Conservation (phyloP, 2,888 invertebrate genomes). For the Colletes collaris region DNA sequence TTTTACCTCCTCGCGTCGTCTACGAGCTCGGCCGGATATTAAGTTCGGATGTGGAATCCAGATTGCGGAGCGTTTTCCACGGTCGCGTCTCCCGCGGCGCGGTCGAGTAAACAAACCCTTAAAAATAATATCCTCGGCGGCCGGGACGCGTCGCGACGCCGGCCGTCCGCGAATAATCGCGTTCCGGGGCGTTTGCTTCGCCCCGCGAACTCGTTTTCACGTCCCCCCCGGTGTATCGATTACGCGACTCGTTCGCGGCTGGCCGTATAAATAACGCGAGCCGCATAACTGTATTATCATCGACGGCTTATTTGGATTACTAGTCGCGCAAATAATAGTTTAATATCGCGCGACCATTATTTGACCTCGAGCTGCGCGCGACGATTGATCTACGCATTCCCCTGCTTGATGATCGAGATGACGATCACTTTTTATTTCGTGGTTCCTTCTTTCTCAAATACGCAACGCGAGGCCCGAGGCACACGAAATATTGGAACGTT, state of each 20-base stretch:
- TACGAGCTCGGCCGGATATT: constrained; percentile 68
- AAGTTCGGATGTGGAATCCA: constrained; percentile 65
- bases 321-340: constrained; percentile 55
- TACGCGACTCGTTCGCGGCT: constrained; percentile 36
- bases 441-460: too few relatives aligned
- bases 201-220: constrained; percentile 4
- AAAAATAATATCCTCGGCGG: constrained; percentile 42
- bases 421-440: not conserved
- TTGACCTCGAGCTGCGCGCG: constrained; percentile 38
- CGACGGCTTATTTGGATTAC: constrained; percentile 53
- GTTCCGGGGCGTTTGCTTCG: not conserved
- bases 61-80: constrained; percentile 41
- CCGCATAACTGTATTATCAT: constrained; percentile 50
- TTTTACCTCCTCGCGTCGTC: constrained; percentile 71
- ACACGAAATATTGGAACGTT: too few relatives aligned
- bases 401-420: not conserved
- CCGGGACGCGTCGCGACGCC: not conserved
- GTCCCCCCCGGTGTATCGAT: constrained; percentile 31
- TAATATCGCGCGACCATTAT: constrained; percentile 46
- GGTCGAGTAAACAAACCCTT: constrained; percentile 40
- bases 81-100: constrained; percentile 15
- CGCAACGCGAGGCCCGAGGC: too few relatives aligned
- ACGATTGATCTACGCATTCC: constrained; percentile 40
- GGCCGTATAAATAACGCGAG: constrained; percentile 45
- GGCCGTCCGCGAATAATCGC: constrained; percentile 3